A percentile compares a stretch with the other conserved stretches of the same genome.
These are phyloP conservation scores for Bombylius major DNA, from an alignment of 2,888 invertebrate genomes.

Conservation along the genomic window DNA sequence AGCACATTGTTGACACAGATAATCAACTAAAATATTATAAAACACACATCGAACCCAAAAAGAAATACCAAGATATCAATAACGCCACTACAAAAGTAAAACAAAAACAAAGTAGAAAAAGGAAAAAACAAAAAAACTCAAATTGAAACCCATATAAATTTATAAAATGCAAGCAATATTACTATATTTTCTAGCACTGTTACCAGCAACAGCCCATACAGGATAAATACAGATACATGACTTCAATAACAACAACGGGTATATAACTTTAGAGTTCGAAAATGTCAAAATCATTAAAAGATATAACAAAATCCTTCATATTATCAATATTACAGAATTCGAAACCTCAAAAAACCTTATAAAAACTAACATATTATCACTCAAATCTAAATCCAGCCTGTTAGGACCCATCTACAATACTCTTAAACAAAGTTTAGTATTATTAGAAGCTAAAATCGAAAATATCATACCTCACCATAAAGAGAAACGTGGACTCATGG, in stretches of 20 bases:
- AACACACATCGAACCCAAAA: neutral
- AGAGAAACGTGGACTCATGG: conserved; percentile 3
- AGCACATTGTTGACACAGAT: neutral
- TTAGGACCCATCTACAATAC: neutral
- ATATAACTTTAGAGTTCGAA: neutral
- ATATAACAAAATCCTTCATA: neutral
- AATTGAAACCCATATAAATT: no score
- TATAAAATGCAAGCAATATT: no score
- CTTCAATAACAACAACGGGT: neutral
- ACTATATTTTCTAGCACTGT: neutral
- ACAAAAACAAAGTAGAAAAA: neutral
- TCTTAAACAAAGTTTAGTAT: neutral
- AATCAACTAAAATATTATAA: neutral
- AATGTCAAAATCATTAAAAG: neutral
- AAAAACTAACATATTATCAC: neutral
- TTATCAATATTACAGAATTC: neutral
- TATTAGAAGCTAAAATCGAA: neutral
- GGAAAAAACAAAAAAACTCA: neutral
- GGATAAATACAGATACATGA: neutral
- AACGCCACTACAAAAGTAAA: neutral
- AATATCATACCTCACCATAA: neutral
- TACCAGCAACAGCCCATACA: neutral
- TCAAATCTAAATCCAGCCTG: neutral
- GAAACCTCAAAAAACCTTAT: neutral
- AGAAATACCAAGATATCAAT: neutral